Base-by-base conservation (phyloP, 1,140 invertebrate genomes). In the Phocides pigmalion region DNA sequence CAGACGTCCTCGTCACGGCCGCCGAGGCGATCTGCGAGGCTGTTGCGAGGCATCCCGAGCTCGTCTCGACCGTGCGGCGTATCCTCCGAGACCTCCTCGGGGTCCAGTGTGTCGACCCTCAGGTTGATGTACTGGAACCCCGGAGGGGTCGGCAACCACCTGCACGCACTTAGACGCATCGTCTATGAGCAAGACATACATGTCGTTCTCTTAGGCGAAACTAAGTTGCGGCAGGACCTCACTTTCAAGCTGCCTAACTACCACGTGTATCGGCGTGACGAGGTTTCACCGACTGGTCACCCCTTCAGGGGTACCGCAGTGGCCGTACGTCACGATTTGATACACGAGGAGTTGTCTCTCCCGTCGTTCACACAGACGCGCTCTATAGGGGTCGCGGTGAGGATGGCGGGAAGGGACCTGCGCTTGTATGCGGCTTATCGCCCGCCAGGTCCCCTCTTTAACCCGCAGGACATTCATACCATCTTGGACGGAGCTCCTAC, bases 131-230 rank as follows among this genome's bases (percentile, higher is more conserved):
- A n/a, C n/a, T n/a, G n/a, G n/a, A n/a, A n/a, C n/a, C n/a, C n/a
- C n/a, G n/a, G n/a, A n/a, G n/a, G n/a, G n/a, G n/a, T n/a, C n/a
- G n/a, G n/a, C n/a, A n/a, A n/a, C n/a, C n/a, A n/a, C n/a, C n/a
- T n/a, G n/a, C n/a, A n/a, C n/a, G n/a, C n/a, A n/a, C n/a, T n/a
- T n/a, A n/a, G n/a, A n/a, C n/a, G n/a, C n/a, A n/a, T n/a, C n/a
- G n/a, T n/a, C n/a, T n/a, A n/a, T n/a, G n/a, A n/a, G n/a, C n/a
- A n/a, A n/a, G n/a, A n/a, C n/a, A n/a, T n/a, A n/a, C n/a, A n/a
- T n/a, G 20, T 22, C 20, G 20, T 22, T 22, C 20, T 22, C 20
- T 22, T 59, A 12, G 54, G 54, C 22, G 54, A 59, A 41, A 44
- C 54, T 1, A 46, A 46, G 8, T 22, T 59, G 44, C 9, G 44